Base-by-base conservation (phyloP, 2,888 invertebrate genomes). In the Silvanus unidentatus region DNA sequence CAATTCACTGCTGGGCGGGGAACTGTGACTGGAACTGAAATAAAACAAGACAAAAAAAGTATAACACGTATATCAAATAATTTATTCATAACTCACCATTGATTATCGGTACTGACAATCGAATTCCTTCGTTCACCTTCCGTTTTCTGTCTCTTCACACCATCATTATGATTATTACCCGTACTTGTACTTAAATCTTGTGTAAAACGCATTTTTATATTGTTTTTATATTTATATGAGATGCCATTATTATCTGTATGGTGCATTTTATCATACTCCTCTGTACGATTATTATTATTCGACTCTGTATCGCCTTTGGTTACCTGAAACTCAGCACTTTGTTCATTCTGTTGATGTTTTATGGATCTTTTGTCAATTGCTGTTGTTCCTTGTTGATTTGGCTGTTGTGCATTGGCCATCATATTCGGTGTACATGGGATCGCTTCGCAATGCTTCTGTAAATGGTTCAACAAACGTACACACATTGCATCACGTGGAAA, bases 151-250 rank as follows among this genome's bases (percentile, higher is more conserved):
- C 59, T 55, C 48, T 65, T 65, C 10, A 57, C 43, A 29, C 54
- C 55, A 27, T 62, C 61, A 5, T 8, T n/a, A 22, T 22, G 22
- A 22, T 22, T 3, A 22, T 22, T 22, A 22, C 22, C n/a, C 28
- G 28, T 9, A 28, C 8, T 28, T 1, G 66, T 75, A 38, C 74
- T 75, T 56, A 68, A 52, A 50, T 72, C 72, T 45, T 72, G 71
- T 32, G 61, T 70, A 50, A 95, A 95, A 47, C 95, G 77, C 66
- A 93, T 84, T 64, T 94, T 92, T 55, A 96, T 95, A 65, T 87
- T 89, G 62, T 89, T 94, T 74, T 96, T 96, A 75, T 93, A 95
- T 74, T 95, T 95, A 75, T 94, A 95, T 1, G 81, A 81, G n/a
- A 71, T 61, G 8, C 59, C 58, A 39, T 55, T 58, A 15, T 41